A percentile compares a stretch with the other conserved stretches of the same genome.
Conservation (phyloP, 1,140 invertebrate genomes). For the Drosophila quadrilineata region DNA sequence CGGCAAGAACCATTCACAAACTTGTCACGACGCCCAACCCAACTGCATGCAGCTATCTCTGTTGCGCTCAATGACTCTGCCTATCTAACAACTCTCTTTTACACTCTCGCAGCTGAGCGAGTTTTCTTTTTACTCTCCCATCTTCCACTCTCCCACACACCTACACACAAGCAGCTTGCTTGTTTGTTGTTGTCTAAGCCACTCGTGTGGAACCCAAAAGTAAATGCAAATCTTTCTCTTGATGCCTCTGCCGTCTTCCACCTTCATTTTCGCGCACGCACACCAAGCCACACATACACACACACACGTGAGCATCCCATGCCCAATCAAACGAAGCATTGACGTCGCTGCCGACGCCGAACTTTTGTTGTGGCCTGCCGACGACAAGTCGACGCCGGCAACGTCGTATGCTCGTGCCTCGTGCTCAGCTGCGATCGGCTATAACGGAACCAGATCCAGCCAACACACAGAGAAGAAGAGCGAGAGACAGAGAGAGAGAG, state of each 20-base stretch:
- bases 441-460: constrained; percentile 37
- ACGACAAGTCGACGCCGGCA: too few species aligned
- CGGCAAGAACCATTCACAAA: constrained; percentile 31
- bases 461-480: constrained; percentile 21
- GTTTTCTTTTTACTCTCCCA: constrained; percentile 21
- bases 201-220: constrained; percentile 32
- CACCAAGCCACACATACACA: background rate
- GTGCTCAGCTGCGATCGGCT: constrained; percentile 33
- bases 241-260: constrained; percentile 22
- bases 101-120: constrained; percentile 11
- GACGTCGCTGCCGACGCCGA: constrained; percentile 8
- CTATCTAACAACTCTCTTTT: background rate
- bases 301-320: background rate
- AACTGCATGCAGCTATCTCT: background rate
- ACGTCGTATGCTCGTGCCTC: constrained; percentile 17
- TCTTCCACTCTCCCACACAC: background rate
- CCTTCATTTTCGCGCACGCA: constrained; percentile 9
- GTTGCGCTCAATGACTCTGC: background rate
- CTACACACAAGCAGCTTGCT: background rate
- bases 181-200: constrained; percentile 30
- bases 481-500: too few species aligned
- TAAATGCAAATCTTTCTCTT: constrained; percentile 35
- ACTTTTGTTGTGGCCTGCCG: constrained; percentile 19
- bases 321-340: constrained; percentile 15
- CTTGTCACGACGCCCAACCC: constrained; percentile 24